Conservation (phyloP, 2,113 vertebrate genomes). For the Coptodon bakossiorum region DNA sequence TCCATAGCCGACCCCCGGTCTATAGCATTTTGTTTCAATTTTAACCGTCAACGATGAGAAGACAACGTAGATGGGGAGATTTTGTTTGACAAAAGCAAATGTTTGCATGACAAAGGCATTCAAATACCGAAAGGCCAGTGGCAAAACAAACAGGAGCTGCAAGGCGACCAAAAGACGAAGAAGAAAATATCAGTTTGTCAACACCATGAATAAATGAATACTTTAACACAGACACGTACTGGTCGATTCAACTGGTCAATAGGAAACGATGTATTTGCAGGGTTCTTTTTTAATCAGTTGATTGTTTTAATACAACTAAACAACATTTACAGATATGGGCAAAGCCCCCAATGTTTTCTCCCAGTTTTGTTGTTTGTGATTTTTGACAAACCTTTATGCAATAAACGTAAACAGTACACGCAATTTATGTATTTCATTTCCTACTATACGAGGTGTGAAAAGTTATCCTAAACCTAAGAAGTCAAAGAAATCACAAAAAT, state of each 20-base stretch:
- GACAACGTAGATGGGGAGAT: not conserved
- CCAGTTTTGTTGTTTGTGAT: not conserved
- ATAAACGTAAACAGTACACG: not conserved
- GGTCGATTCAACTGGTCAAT: not conserved
- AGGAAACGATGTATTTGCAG: not conserved
- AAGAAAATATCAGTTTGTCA: not conserved
- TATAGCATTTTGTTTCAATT: not conserved
- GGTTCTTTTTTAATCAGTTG: not conserved
- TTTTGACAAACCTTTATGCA: not conserved
- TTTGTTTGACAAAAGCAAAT: conserved; percentile 36
- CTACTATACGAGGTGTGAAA: not conserved
- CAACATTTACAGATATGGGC: not conserved
- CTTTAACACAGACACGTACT: not conserved
- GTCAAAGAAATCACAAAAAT: not conserved
- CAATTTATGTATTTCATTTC: not conserved
- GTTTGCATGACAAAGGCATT: conserved; percentile 59
- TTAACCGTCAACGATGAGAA: not conserved
- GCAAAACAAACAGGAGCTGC: conserved; percentile 51
- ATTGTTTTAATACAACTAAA: not conserved
- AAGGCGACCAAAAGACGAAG: not conserved
- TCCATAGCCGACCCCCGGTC: not conserved
- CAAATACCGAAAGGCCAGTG: conserved; percentile 30
- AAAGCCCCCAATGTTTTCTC: not conserved
- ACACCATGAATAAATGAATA: not conserved
- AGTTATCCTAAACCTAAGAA: not conserved